Conservation (phyloP, 1,140 invertebrate genomes). For the Brachionus calyciflorus region DNA sequence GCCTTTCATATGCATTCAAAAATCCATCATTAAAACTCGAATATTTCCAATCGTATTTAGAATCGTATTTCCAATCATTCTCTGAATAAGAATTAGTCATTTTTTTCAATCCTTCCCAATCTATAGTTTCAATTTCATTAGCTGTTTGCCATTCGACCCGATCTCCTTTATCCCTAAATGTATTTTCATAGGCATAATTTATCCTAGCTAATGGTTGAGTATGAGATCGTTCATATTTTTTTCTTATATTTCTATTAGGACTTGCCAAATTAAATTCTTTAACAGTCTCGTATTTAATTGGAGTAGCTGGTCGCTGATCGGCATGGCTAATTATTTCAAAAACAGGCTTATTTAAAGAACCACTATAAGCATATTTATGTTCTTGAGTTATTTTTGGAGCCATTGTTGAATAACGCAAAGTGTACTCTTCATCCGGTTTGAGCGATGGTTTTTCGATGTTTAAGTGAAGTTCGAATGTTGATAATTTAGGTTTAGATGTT, state of each 20-base stretch:
- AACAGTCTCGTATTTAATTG: constrained; percentile 11
- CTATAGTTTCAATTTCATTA: constrained; percentile 10
- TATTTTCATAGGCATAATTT: constrained; percentile 29
- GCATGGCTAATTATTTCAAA: constrained; percentile 46
- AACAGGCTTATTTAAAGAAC: background rate
- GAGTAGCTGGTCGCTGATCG: constrained; percentile 23
- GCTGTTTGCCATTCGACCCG: constrained; percentile 36
- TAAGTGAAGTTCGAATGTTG: constrained; percentile 12
- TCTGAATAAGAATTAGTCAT: background rate
- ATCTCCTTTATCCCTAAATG: background rate
- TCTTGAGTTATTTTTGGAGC: background rate
- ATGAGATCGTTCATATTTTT: background rate
- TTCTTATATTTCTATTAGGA: background rate
- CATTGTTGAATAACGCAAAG: constrained; percentile 4
- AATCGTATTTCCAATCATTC: constrained; percentile 4
- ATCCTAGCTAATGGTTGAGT: background rate
- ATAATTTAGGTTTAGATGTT: constrained; percentile 7
- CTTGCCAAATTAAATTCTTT: constrained; percentile 7
- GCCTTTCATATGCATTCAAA: constrained; percentile 4
- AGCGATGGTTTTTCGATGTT: constrained; percentile 4
- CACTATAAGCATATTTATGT: constrained; percentile 2
- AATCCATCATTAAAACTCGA: background rate
- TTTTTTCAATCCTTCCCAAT: constrained; percentile 29
- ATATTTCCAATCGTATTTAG: constrained; percentile 21
- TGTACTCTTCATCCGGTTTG: background rate